These are phyloP conservation scores for Pollenia labialis DNA, from an alignment of 2,888 invertebrate species.

Conservation along the genomic window DNA sequence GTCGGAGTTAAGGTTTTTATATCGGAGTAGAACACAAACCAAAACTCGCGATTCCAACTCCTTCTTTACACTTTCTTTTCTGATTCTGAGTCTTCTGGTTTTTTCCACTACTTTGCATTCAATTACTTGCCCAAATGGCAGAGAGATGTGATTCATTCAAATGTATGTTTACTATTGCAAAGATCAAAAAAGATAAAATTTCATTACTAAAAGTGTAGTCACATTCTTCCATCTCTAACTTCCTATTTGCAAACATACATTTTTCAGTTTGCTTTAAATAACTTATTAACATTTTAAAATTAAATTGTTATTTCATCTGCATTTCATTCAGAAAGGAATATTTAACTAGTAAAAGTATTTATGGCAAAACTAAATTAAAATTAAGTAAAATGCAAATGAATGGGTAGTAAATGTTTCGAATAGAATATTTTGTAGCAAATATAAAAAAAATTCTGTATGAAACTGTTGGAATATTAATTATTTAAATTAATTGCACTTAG, in stretches of 20 bases:
- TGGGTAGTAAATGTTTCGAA: constrained; percentile 6
- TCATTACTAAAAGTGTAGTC: too few species aligned
- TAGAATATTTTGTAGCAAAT: background rate
- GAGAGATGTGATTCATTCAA: too few species aligned
- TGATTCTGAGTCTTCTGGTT: too few species aligned
- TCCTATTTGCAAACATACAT: background rate
- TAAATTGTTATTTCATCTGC: constrained; percentile 29
- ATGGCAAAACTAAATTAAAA: constrained; percentile 45
- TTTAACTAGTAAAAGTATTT: constrained; percentile 22
- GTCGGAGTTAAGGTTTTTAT: too few species aligned
- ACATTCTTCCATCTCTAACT: too few species aligned
- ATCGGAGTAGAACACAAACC: too few species aligned
- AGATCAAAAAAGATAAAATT: too few species aligned
- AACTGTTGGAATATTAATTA: background rate
- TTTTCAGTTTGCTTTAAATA: background rate
- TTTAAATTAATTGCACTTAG: constrained; percentile 31
- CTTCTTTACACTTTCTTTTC: too few species aligned
- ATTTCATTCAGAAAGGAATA: background rate
- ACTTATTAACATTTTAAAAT: constrained; percentile 11
- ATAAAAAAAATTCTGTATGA: background rate
- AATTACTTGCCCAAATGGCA: too few species aligned
- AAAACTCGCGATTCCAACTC: too few species aligned
- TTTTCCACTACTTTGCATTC: too few species aligned
- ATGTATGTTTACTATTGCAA: too few species aligned
- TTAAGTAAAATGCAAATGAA: constrained; percentile 31